These are phyloP conservation scores for Melanerpes formicivorus DNA, from an alignment of 2,113 vertebrate species.

Conservation along the genomic window DNA sequence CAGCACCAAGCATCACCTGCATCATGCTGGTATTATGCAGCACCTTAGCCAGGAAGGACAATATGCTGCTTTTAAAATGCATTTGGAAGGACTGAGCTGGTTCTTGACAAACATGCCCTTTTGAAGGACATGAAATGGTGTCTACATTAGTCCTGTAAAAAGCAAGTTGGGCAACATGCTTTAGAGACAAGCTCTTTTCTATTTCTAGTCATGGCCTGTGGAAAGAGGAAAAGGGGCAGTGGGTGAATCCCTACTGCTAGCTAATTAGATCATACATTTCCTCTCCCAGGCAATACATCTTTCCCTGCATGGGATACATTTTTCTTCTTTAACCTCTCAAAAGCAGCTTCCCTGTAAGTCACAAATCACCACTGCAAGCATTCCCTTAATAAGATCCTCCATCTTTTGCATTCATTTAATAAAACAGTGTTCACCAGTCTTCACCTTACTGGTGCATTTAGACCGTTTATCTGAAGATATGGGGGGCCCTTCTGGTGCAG, in stretches of 20 bases:
- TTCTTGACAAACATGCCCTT: background rate
- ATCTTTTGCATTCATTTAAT: conserved; percentile 51
- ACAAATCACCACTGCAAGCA: conserved; percentile 46
- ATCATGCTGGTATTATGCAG: background rate
- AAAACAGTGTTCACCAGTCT: conserved; percentile 32
- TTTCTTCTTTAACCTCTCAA: conserved; percentile 57
- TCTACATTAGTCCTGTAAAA: background rate
- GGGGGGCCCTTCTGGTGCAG: conserved; percentile 1
- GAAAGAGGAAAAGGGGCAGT: conserved; percentile 40
- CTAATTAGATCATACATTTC: conserved; percentile 55
- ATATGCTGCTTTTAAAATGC: background rate
- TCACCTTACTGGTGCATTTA: background rate
- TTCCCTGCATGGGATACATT: conserved; percentile 48
- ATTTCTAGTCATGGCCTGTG: background rate
- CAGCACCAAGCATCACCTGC: background rate
- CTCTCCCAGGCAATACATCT: conserved; percentile 50
- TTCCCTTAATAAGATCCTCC: conserved; percentile 50
- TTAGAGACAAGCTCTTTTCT: background rate
- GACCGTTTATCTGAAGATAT: conserved; percentile 35
- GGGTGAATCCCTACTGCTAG: conserved; percentile 51
- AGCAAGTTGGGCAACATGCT: background rate
- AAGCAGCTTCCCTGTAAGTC: conserved; percentile 47
- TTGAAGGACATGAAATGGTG: background rate
- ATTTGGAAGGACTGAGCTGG: background rate
- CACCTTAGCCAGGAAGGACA: background rate